Evolutionary conservation across 2,797 vertebrate genomes (phyloP).

Genomic region (Pangasius sanitwongsei): DNA sequence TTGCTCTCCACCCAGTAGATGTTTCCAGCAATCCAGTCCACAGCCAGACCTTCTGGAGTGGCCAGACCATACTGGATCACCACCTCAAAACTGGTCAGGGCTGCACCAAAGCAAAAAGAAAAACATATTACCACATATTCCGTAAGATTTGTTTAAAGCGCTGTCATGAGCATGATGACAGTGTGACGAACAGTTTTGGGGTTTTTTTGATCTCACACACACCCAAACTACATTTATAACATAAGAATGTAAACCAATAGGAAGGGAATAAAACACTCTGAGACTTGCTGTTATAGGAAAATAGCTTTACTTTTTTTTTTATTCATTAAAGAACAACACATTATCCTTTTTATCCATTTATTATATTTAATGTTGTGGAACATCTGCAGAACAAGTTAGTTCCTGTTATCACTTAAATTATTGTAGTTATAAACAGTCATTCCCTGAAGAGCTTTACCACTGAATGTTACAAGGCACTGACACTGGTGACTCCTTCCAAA

Average conservation of each 20-base stretch:
- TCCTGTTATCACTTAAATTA: neutral
- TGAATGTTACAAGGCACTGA: neutral
- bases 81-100: slow-evolving; percentile 95
- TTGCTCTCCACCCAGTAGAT: slow-evolving; percentile 99
- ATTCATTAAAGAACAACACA: neutral
- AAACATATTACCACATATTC: neutral
- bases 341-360: neutral
- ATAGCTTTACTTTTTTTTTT: too few relatives aligned
- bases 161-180: neutral
- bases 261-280: neutral
- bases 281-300: neutral
- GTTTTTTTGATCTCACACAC: neutral
- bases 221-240: neutral
- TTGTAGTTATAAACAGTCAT: neutral
- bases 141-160: too few relatives aligned
- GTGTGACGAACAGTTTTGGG: neutral
- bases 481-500: neutral
- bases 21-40: slow-evolving; percentile 98
- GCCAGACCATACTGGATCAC: slow-evolving; percentile 96
- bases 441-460: neutral
- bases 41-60: slow-evolving; percentile 93
- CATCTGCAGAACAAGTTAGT: neutral
- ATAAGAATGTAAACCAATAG: neutral
- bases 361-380: neutral
- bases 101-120: slow-evolving; percentile 65